These are phyloP conservation scores for Gallinago stenura DNA, from an alignment of 2,797 vertebrate species.

Conservation along the genomic window DNA sequence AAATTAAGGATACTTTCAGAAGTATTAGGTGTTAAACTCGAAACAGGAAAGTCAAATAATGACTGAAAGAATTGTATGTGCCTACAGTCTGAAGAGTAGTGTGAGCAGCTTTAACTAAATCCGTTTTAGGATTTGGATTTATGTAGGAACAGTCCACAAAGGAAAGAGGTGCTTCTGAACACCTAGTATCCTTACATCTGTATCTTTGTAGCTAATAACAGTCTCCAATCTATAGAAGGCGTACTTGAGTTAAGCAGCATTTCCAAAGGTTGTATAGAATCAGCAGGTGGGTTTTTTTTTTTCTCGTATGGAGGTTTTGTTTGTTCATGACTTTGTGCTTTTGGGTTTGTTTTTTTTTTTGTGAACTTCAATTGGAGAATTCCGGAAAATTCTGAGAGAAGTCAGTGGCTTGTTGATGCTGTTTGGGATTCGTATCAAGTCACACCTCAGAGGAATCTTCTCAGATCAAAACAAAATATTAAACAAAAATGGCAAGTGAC, in stretches of 20 bases:
- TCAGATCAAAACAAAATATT: background rate
- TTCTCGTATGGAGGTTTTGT: background rate
- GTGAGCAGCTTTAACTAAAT: background rate
- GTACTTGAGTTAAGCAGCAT: background rate
- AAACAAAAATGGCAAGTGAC: background rate
- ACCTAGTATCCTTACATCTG: background rate
- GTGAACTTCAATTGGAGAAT: background rate
- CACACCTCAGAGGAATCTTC: background rate
- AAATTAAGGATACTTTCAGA: background rate
- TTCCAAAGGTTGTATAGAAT: background rate
- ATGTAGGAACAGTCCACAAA: background rate
- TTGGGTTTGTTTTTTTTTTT: background rate
- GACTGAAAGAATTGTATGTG: background rate
- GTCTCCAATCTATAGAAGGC: background rate
- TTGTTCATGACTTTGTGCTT: background rate
- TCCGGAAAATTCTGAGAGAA: background rate
- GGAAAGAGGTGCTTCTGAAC: background rate
- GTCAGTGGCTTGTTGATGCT: background rate
- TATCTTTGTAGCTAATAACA: background rate
- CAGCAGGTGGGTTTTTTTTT: background rate
- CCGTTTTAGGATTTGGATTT: background rate
- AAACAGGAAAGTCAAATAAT: background rate
- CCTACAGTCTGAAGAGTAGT: background rate
- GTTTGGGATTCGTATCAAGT: background rate
- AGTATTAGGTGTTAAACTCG: background rate